Percentiles rank a stretch among this genome's conserved stretches.
These are phyloP conservation scores for roundworm (Caenorhabditis elegans) DNA, from an alignment of 1,140 invertebrate species.

Conservation along the genomic window DNA sequence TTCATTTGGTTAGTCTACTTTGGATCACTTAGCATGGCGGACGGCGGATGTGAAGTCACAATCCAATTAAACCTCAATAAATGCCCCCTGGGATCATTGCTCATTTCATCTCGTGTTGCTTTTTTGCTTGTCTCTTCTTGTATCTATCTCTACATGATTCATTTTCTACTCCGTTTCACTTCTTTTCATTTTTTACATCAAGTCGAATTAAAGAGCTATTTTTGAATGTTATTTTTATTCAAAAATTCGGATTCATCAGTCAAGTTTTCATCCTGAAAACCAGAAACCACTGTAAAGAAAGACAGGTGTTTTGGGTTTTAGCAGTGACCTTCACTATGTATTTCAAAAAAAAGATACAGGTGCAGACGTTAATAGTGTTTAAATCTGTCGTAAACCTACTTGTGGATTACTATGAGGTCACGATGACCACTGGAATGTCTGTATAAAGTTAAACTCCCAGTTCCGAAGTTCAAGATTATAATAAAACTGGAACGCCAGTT, in stretches of 20 bases:
- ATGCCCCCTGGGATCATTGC: slow-evolving; percentile 24
- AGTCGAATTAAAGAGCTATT: too few species aligned
- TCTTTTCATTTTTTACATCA: not conserved
- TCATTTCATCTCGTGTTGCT: slow-evolving; percentile 16
- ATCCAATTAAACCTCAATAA: slow-evolving; percentile 31
- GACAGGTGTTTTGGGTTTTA: not conserved
- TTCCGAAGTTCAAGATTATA: too few species aligned
- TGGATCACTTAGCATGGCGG: not conserved
- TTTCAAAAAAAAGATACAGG: not conserved
- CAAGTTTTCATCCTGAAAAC: too few species aligned
- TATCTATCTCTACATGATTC: not conserved
- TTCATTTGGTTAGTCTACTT: not conserved
- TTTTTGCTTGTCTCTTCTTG: not conserved
- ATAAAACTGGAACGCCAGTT: too few species aligned
- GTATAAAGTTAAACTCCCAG: too few species aligned
- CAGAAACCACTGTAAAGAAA: not conserved
- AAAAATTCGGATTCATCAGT: too few species aligned
- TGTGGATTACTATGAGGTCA: not conserved
- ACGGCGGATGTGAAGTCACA: slow-evolving; percentile 8
- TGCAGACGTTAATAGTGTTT: not conserved
- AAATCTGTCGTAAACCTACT: slow-evolving; percentile 17
- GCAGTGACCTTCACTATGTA: not conserved
- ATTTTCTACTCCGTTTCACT: not conserved
- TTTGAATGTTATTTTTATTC: too few species aligned
- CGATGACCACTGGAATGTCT: not conserved